Base-by-base conservation (phyloP, 2,113 vertebrate genomes). In the Pomatostomus ruficeps region DNA sequence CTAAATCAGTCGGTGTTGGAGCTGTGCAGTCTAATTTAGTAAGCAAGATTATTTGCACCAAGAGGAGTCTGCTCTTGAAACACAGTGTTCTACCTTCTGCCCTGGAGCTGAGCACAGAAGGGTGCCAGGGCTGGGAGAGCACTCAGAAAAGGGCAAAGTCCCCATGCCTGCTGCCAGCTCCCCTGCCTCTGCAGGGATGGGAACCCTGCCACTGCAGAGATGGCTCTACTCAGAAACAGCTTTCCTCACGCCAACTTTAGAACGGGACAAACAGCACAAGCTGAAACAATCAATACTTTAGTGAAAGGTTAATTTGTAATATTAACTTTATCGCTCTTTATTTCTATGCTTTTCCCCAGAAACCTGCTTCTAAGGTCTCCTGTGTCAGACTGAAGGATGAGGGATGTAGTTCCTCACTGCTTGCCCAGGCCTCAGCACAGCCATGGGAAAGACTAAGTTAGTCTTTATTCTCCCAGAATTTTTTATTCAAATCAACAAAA, bases 121-220 rank as follows among this genome's bases (percentile, higher is more conserved):
- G 1, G 2, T 25, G 25, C 21, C 62, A 25, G 82, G 61, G 40
- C 40, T 21, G 35, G 0, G 18, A 38, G n/a, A 36, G 11, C 58
- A 6, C 2, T 4, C 48, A 31, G 17, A 38, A 19, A 33, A 48
- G 70, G 31, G 33, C 16, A 9, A 73, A 92, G 35, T 22, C 43
- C 42, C 51, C 20, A 25, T 10, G 33, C 19, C 52, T 23, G 17
- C 65, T 49, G 54, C 54, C 76, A 72, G 75, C 49, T 19, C 5
- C 18, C 17, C 42, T 22, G 49, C 33, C 40, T 33, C 4, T 0
- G 0, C 11, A 5, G 43, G 58, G 45, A 36, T 2, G 25, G 10
- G 71, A 66, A 12, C n/a, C 65, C 48, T 18, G 5, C 45, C 17
- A 3, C 11, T 0, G 0, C 4, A 4, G 70, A 7, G 25, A 81